Base-by-base conservation (phyloP, 2,888 invertebrate genomes). In the Acrobasis consociella region DNA sequence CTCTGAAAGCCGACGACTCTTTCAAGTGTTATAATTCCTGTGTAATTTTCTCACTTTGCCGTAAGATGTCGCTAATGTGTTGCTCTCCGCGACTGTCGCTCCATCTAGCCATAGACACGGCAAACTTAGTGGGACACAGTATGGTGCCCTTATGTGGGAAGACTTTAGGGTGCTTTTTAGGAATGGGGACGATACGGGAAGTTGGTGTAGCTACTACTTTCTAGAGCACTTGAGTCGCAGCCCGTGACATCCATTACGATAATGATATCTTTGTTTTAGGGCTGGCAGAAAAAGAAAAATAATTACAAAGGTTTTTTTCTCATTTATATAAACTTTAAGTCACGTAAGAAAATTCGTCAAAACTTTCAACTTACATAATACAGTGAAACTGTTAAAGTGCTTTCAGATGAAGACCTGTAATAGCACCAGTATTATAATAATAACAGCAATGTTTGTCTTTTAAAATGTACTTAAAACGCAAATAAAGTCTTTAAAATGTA, bases 201-300 rank as follows among this genome's bases (percentile, higher is more conserved):
- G 69, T 65, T 80, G 76, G 81, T 77, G 75, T 67, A 75, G 72
- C 74, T 74, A 80, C 77, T 82, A 80, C 76, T 84, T 84, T 85
- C 80, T 81, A 86, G 88, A 83, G 86, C 83, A 83, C 89, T 91
- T 84, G 83, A 83, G 90, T 88, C 86, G 87, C 78, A 86, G 86
- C 81, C 88, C 89, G 89, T 91, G 91, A 91, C 91, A 90, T 91
- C 91, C 91, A 91, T 91, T 89, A 89, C 85, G 79, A 83, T 86
- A 86, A 89, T 90, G 88, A 89, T 87, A 85, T 86, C 81, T 85
- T 85, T 82, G 72, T 64, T 67, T 58, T 71, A 90, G 88, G 91
- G 91, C 62, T 89, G 86, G 50, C 66, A 52, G 17, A 13, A 22
- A 11, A 31, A 56, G 52, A 15, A 13, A 22, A 39, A 15, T 49